These are phyloP conservation scores for Serinus canaria DNA, from an alignment of 2,113 vertebrate species.

Conservation along the genomic window DNA sequence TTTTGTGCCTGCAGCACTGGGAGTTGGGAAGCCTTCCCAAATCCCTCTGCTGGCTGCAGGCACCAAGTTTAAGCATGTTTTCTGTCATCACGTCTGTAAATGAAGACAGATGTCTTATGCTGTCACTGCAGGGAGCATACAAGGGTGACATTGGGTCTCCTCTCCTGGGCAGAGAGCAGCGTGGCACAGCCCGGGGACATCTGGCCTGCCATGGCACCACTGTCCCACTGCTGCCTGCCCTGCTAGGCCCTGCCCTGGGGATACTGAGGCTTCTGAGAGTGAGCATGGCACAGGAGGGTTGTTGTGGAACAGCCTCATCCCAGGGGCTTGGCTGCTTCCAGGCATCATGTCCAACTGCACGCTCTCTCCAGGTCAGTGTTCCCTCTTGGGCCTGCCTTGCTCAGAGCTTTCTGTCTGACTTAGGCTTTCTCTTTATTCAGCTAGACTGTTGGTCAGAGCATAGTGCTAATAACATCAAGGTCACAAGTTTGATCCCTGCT, in stretches of 20 bases:
- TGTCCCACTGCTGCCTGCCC: background rate
- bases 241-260: background rate
- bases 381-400: background rate
- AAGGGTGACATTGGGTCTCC: fast-evolving
- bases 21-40: background rate
- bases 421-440: background rate
- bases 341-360: fast-evolving
- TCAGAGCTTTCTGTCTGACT: background rate
- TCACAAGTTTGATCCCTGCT: background rate
- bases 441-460: background rate
- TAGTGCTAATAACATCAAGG: background rate
- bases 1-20: background rate
- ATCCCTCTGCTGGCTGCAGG: background rate
- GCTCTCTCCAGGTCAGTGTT: background rate
- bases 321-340: background rate
- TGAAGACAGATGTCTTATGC: background rate
- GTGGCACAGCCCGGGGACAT: background rate
- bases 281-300: background rate
- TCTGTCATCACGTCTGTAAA: background rate
- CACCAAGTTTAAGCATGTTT: background rate
- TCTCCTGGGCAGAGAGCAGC: background rate
- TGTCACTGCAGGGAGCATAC: background rate
- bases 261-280: background rate
- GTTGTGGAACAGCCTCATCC: background rate
- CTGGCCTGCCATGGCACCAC: fast-evolving